Percentiles rank a stretch among this genome's conserved stretches.
Evolutionary conservation across 1,140 invertebrate species (phyloP).

Genomic region (Drosophila seguyi): DNA sequence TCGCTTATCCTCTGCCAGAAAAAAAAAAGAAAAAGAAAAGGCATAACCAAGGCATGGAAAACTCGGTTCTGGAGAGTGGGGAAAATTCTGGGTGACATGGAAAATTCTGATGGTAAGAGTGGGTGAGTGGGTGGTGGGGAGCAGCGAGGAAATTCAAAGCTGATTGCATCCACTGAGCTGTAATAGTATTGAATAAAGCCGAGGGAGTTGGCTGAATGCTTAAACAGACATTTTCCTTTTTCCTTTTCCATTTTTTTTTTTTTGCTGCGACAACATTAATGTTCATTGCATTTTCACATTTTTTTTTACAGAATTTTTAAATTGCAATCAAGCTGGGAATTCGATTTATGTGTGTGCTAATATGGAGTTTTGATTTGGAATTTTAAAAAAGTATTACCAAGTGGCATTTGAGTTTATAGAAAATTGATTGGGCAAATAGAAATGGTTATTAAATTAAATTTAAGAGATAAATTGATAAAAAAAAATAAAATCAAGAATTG

Average conservation of each 20-base stretch:
- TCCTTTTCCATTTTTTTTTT: background rate
- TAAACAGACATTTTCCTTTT: slow-evolving; percentile 8
- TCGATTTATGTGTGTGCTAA: slow-evolving; percentile 13
- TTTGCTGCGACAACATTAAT: slow-evolving; percentile 14
- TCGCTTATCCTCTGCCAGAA: slow-evolving; percentile 38
- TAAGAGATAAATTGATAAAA: background rate
- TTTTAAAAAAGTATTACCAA: no score
- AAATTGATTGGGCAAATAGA: background rate
- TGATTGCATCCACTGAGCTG: slow-evolving; percentile 44
- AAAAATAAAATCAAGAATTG: no score
- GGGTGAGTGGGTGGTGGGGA: background rate
- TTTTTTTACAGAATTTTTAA: background rate
- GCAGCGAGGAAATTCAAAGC: slow-evolving; percentile 34
- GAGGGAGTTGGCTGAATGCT: slow-evolving; percentile 14
- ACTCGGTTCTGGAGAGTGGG: background rate
- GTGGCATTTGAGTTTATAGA: no score
- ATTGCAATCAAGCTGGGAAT: slow-evolving; percentile 3
- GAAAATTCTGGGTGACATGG: slow-evolving; percentile 10
- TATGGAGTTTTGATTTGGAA: background rate
- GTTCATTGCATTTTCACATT: slow-evolving; percentile 20
- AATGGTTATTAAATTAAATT: background rate
- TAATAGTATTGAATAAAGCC: slow-evolving; percentile 24
- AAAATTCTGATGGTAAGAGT: slow-evolving; percentile 7
- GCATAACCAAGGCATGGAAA: slow-evolving; percentile 17
- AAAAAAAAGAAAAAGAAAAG: background rate